These are phyloP conservation scores for Recurvirostra avosetta DNA, from an alignment of 2,113 vertebrate species.

Conservation along the genomic window DNA sequence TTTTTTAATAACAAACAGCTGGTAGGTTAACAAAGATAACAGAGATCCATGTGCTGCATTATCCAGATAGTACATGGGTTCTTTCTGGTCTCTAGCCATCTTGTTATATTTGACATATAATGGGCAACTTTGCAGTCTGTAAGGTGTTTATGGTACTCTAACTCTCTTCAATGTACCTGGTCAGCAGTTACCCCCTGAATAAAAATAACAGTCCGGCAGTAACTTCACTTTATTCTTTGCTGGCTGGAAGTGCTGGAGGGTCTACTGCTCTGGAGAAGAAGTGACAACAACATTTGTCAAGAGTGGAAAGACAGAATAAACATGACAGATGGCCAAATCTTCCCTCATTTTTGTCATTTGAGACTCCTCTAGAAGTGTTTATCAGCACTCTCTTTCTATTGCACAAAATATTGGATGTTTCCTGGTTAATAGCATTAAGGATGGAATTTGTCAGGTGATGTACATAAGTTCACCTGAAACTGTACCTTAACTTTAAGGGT, in stretches of 20 bases:
- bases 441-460: background rate
- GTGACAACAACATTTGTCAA: background rate
- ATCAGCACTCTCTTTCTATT: background rate
- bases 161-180: background rate
- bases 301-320: background rate
- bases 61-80: background rate
- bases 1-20: background rate
- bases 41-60: background rate
- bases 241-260: background rate
- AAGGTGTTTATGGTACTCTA: fast-evolving
- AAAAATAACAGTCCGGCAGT: background rate
- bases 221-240: background rate
- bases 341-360: background rate
- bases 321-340: background rate
- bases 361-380: background rate
- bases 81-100: background rate
- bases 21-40: background rate
- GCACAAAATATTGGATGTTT: background rate
- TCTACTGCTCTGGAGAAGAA: background rate
- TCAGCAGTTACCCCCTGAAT: background rate
- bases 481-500: background rate
- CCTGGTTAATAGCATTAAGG: background rate
- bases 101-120: background rate
- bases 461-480: background rate
- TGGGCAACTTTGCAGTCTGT: background rate